These are phyloP conservation scores for Thereva nobilitata DNA, from an alignment of 2,888 invertebrate genomes.

Conservation along the genomic window DNA sequence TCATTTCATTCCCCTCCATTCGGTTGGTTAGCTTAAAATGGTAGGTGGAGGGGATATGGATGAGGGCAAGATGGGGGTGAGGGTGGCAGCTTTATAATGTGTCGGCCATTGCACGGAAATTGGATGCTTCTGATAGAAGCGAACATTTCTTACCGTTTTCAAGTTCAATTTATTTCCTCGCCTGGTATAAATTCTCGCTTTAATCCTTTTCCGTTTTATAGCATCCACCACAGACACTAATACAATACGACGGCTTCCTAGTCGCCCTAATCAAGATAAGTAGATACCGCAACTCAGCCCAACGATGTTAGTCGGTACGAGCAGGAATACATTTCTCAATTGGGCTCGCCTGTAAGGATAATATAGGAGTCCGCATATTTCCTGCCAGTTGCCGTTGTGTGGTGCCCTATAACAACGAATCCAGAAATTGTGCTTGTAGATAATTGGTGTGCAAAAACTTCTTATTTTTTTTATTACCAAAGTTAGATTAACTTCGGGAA, in stretches of 20 bases:
- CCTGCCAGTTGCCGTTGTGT: conserved; percentile 3
- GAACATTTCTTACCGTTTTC: conserved; percentile 20
- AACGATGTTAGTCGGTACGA: not conserved
- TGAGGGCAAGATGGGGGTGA: too few relatives aligned
- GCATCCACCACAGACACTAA: not conserved
- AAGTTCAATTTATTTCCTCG: conserved; percentile 27
- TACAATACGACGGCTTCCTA: conserved; percentile 11
- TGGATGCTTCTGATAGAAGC: conserved; percentile 23
- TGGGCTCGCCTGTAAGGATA: not conserved
- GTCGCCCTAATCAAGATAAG: conserved; percentile 31
- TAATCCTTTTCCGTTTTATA: conserved; percentile 33
- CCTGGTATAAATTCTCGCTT: conserved; percentile 24
- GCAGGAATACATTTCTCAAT: conserved; percentile 21
- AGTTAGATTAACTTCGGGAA: not conserved
- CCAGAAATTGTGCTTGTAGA: not conserved
- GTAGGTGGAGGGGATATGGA: not conserved
- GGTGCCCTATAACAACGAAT: not conserved
- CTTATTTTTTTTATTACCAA: conserved; percentile 14
- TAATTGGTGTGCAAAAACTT: not conserved
- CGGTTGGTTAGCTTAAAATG: conserved; percentile 10
- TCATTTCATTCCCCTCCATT: conserved; percentile 25
- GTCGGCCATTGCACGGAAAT: conserved; percentile 19
- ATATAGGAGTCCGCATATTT: too few relatives aligned
- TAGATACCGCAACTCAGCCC: conserved; percentile 11
- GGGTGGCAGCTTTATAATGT: too few relatives aligned